Conservation (phyloP, 2,888 invertebrate genomes). For the Thecophora atra region DNA sequence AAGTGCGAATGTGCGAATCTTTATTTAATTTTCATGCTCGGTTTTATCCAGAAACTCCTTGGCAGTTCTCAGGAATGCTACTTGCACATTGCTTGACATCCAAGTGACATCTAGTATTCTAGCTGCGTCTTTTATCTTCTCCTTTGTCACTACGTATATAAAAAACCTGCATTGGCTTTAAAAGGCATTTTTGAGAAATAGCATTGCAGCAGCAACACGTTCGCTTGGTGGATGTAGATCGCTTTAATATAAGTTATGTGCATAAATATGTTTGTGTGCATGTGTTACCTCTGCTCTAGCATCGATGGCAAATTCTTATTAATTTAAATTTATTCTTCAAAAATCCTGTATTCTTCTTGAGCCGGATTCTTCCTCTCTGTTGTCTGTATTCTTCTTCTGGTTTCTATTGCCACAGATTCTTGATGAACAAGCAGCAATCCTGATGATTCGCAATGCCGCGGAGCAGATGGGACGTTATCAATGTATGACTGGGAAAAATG, state of each 20-base stretch:
- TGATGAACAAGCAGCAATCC: slow-evolving; percentile 39
- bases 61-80: slow-evolving; percentile 7
- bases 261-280: not conserved
- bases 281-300: not conserved
- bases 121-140: not conserved
- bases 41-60: too few relatives aligned
- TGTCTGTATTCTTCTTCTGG: slow-evolving; percentile 1
- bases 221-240: not conserved
- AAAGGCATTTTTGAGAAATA: slow-evolving; percentile 2
- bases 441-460: slow-evolving; percentile 46
- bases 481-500: slow-evolving; percentile 45
- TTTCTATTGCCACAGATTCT: slow-evolving; percentile 39
- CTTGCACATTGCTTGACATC: slow-evolving; percentile 6
- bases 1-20: too few relatives aligned
- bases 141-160: too few relatives aligned
- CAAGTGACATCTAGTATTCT: slow-evolving; percentile 4
- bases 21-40: too few relatives aligned
- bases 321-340: slow-evolving; percentile 9
- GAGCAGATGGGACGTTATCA: slow-evolving; percentile 45
- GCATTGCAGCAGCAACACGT: not conserved
- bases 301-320: slow-evolving; percentile 11
- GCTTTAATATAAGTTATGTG: too few relatives aligned
- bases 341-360: not conserved
- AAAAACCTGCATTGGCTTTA: not conserved
- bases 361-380: not conserved